phyloP scores from a whole-genome alignment of 1,140 invertebrate species.

The Daktulosphaira vitifoliae region DNA sequence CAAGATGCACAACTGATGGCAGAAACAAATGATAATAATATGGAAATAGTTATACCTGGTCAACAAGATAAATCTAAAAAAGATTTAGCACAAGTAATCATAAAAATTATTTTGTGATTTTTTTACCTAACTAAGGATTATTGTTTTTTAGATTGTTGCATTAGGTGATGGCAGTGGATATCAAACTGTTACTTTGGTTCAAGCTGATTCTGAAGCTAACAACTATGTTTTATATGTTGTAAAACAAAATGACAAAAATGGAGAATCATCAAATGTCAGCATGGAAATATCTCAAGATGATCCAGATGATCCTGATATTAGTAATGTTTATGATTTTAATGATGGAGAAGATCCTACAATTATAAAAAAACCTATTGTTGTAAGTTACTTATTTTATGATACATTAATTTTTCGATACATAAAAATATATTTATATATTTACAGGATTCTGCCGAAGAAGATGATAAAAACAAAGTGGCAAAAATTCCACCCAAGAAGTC shows the following conservation, averaged over 20 bases:
- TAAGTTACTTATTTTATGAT: neutral
- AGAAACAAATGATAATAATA: conserved; percentile 8
- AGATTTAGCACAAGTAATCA: conserved; percentile 17
- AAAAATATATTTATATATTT: neutral
- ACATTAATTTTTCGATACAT: neutral
- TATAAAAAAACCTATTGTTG: conserved; percentile 39
- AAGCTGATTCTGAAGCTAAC: conserved; percentile 67
- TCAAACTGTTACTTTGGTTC: conserved; percentile 79
- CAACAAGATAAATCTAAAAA: conserved; percentile 27
- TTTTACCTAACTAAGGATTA: too few species aligned
- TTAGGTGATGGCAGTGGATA: conserved; percentile 50
- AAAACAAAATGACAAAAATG: conserved; percentile 52
- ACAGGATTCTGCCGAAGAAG: conserved; percentile 57
- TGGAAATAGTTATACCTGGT: conserved; percentile 20
- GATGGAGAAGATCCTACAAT: conserved; percentile 50
- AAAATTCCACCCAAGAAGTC: conserved; percentile 61
- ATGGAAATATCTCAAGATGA: conserved; percentile 44
- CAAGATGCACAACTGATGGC: conserved; percentile 27
- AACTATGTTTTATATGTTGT: conserved; percentile 86
- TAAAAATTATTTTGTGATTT: too few species aligned
- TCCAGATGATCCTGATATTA: conserved; percentile 53
- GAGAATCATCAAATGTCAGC: conserved; percentile 46
- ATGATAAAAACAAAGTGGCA: conserved; percentile 60
- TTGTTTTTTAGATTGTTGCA: conserved; percentile 25
- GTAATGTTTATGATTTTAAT: conserved; percentile 56